These are phyloP conservation scores for Petrocephalus sullivani DNA, from an alignment of 2,797 vertebrate genomes.

Conservation along the genomic window DNA sequence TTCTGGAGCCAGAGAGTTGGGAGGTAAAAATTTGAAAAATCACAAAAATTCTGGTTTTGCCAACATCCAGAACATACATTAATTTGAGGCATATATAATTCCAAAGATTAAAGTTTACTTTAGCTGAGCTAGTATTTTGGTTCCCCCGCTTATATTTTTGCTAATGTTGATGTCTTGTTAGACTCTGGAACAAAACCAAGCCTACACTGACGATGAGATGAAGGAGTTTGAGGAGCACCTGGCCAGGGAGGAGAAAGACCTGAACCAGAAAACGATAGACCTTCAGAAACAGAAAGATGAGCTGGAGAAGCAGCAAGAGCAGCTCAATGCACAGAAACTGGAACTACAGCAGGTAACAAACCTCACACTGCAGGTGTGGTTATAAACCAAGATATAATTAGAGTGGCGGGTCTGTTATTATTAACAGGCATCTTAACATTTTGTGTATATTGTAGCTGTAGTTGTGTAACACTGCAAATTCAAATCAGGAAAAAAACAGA, in stretches of 20 bases:
- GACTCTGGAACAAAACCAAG: conserved; percentile 76
- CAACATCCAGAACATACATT: background rate
- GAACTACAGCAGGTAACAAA: conserved; percentile 75
- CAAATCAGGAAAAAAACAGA: background rate
- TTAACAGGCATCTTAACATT: background rate
- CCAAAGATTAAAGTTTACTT: background rate
- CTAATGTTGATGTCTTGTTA: conserved; percentile 38
- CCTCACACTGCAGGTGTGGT: background rate
- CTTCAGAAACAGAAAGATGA: conserved; percentile 78
- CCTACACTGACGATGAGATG: conserved; percentile 81
- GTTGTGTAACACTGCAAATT: background rate
- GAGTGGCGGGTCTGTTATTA: background rate
- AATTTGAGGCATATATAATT: background rate
- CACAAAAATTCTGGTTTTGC: background rate
- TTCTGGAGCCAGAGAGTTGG: conserved; percentile 81
- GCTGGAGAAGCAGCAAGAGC: conserved; percentile 74
- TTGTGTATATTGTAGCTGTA: background rate
- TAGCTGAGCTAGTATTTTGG: background rate
- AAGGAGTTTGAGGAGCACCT: conserved; percentile 76
- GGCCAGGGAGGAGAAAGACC: conserved; percentile 65
- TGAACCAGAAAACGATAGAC: conserved; percentile 65
- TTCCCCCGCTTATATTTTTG: background rate
- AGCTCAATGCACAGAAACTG: conserved; percentile 73
- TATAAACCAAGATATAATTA: background rate
- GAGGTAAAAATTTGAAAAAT: conserved; percentile 63